Conservation (phyloP, 2,113 vertebrate genomes). For the Rhodinocichla rosea region DNA sequence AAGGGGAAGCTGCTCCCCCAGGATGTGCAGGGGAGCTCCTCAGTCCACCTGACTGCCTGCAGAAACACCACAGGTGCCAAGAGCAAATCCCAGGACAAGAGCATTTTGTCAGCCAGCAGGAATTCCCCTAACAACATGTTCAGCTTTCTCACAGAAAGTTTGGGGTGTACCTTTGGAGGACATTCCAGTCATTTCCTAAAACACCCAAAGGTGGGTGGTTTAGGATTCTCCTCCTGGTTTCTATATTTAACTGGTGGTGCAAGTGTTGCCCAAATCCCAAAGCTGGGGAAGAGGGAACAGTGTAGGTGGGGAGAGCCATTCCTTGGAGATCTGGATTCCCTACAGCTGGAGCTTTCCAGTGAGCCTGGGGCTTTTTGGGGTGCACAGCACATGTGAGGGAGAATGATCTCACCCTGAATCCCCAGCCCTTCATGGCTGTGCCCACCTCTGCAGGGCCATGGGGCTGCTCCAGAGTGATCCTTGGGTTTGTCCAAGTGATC, state of each 20-base stretch:
- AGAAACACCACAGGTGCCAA: not conserved
- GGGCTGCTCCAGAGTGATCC: not conserved
- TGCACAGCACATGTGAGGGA: too few species aligned
- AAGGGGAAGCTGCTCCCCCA: not conserved
- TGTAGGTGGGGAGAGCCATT: not conserved
- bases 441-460: not conserved
- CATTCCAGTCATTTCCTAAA: not conserved
- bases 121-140: not conserved
- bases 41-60: fast-evolving
- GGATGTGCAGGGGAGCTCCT: not conserved
- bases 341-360: not conserved
- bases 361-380: not conserved
- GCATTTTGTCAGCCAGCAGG: not conserved
- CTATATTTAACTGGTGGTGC: not conserved
- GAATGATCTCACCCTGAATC: not conserved
- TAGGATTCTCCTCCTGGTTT: not conserved
- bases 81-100: not conserved
- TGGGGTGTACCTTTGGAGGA: not conserved
- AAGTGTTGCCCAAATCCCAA: not conserved
- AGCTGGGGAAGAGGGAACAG: fast-evolving
- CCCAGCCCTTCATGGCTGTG: not conserved
- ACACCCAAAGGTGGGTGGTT: not conserved
- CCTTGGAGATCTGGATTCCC: not conserved
- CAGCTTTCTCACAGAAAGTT: not conserved
- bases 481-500: not conserved